Evolutionary conservation across 2,888 invertebrate genomes (phyloP), one percentile per base, ranked within the genome.

Genomic region (Chymomyza amoena): DNA sequence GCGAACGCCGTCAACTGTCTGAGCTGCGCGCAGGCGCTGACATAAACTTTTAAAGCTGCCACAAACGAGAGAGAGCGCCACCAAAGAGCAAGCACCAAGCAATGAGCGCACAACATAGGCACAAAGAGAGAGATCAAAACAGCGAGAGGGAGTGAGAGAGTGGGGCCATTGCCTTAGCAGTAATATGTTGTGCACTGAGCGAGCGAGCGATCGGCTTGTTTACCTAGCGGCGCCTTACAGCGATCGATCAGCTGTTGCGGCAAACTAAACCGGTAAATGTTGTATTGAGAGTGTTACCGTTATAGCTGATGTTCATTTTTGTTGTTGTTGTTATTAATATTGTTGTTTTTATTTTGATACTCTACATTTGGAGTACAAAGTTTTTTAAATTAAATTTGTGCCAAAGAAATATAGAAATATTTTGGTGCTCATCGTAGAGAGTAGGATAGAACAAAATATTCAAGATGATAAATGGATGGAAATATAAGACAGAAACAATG

Each of bases 1-100:
- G 69, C 79, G 80, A 88, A 85, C 84, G 84, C 84, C 80, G 71
- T 84, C 79, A 78, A 88, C 88, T 78, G 80, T 88, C 80, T 88
- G 88, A 85, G 79, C 80, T 75, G 76, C 73, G 83, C 81, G 77
- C 73, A 73, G 75, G 76, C 77, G 74, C 79, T 64, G 72, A 62
- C 73, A 61, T 72, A 64, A 50, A 74, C 75, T 85, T 85, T 87
- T 79, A 87, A 84, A 73, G 69, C 76, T 60, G 28, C 61, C 70
- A 18, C 69, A 75, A 70, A 69, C 66, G 69, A 39, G 60, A 64
- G 32, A 9, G 62, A 16, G 18, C 15, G 39, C 61, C n/a, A 13
- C 18, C 2, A 50, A 3, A 51, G 20, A 4, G 59, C 50, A n/a
- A n/a, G 64, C 20, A 56, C 25, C 25, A 25, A 25, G 25, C 25